Evolutionary conservation across 2,797 vertebrate species (phyloP).

Genomic region (Crocidura indochinensis): DNA sequence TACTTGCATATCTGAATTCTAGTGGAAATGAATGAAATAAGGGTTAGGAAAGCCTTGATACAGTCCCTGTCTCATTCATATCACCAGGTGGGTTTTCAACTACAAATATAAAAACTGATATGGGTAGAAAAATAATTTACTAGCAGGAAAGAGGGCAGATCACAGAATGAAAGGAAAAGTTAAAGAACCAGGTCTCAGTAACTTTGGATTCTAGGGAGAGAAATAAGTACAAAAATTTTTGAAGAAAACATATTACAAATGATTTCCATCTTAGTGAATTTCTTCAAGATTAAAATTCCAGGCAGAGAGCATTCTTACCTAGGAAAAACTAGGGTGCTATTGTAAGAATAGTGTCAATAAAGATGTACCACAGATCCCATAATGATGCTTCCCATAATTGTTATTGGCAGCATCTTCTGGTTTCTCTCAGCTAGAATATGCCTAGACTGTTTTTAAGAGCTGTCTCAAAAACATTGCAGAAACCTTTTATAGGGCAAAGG

Average conservation of each 20-base stretch:
- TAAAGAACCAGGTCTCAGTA: neutral
- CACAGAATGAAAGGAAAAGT: neutral
- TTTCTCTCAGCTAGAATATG: neutral
- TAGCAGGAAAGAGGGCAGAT: neutral
- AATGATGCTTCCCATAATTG: neutral
- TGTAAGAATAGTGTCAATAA: neutral
- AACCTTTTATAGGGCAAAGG: no score
- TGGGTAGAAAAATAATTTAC: neutral
- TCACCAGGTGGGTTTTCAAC: neutral
- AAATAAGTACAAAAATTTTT: neutral
- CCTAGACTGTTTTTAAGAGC: neutral
- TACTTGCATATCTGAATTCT: neutral
- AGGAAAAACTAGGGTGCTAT: neutral
- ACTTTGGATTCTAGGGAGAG: neutral
- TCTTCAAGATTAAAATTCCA: neutral
- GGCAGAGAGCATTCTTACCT: neutral
- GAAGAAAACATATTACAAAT: neutral
- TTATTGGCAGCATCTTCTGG: neutral
- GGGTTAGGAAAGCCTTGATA: neutral
- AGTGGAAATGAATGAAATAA: neutral
- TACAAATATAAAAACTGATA: neutral
- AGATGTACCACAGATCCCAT: fast-evolving
- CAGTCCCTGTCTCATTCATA: neutral
- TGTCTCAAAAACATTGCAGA: neutral
- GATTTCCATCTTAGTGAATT: neutral